A percentile compares a stretch with the other conserved stretches of the same genome.
Conservation (phyloP, 2,113 vertebrate species). For the Notothenia rossii region DNA sequence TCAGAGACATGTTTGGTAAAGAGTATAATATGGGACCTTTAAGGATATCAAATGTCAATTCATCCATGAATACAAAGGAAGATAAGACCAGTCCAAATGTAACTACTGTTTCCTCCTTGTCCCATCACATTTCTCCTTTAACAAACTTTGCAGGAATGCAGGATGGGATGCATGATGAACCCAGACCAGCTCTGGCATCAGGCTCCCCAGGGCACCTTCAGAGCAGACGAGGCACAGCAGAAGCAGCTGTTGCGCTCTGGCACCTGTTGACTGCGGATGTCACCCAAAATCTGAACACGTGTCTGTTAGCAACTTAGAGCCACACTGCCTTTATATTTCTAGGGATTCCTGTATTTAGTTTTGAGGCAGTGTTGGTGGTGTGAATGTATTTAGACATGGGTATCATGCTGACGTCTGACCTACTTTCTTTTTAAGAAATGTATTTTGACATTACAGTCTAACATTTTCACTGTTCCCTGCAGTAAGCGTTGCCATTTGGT, state of each 20-base stretch:
- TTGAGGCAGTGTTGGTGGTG: slow-evolving; percentile 30
- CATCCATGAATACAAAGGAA: slow-evolving; percentile 1
- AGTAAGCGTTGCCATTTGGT: slow-evolving; percentile 44
- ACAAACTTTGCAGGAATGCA: slow-evolving; percentile 41
- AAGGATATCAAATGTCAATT: neutral
- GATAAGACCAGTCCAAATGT: neutral
- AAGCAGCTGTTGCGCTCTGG: slow-evolving; percentile 56
- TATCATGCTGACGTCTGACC: slow-evolving; percentile 40
- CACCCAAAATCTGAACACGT: slow-evolving; percentile 34
- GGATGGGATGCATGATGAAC: slow-evolving; percentile 34
- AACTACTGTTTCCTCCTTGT: slow-evolving; percentile 9
- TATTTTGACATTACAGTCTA: slow-evolving; percentile 65
- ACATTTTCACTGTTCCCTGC: slow-evolving; percentile 18
- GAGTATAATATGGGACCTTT: too few species aligned
- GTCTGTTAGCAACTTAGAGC: slow-evolving; percentile 28
- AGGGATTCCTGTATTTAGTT: slow-evolving; percentile 25
- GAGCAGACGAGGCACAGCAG: slow-evolving; percentile 42
- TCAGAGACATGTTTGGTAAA: too few species aligned
- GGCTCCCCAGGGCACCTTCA: slow-evolving; percentile 44
- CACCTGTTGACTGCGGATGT: slow-evolving; percentile 50
- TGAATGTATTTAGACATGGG: slow-evolving; percentile 33
- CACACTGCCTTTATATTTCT: neutral
- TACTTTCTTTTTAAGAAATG: slow-evolving; percentile 33
- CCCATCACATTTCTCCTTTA: slow-evolving; percentile 32
- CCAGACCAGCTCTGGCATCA: slow-evolving; percentile 45